A percentile compares a stretch with the other conserved stretches of the same genome.
phyloP scores from a whole-genome alignment of 2,113 vertebrate species.

The Phylloscopus trochilus region DNA sequence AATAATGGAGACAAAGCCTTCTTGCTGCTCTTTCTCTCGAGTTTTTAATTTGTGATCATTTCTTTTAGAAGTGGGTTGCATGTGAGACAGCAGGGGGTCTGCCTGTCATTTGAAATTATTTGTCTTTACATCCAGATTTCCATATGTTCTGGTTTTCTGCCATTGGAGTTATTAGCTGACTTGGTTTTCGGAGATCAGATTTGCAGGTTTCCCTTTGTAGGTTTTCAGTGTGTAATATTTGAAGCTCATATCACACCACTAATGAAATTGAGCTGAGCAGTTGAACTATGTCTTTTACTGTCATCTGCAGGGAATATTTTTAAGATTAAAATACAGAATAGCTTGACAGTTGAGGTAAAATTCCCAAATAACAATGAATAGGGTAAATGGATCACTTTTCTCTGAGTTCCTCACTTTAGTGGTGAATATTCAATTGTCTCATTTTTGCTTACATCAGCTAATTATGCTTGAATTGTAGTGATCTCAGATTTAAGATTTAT shows the following conservation, averaged over 20 bases:
- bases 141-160: rapidly evolving
- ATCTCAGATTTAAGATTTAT: neutral
- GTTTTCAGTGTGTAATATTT: neutral
- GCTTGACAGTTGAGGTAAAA: neutral
- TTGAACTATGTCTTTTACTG: neutral
- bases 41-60: rapidly evolving
- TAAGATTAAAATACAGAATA: neutral
- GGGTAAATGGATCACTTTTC: neutral
- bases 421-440: neutral
- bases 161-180: neutral
- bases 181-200: neutral
- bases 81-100: neutral
- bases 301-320: neutral
- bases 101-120: neutral
- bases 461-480: neutral
- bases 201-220: neutral
- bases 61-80: neutral
- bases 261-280: neutral
- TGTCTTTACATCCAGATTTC: neutral
- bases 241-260: neutral
- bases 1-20: neutral
- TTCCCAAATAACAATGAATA: neutral
- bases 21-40: neutral
- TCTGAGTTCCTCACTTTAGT: neutral
- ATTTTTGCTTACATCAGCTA: neutral